Base-by-base conservation (phyloP, 2,888 invertebrate species). In the Eurytoma californica region DNA sequence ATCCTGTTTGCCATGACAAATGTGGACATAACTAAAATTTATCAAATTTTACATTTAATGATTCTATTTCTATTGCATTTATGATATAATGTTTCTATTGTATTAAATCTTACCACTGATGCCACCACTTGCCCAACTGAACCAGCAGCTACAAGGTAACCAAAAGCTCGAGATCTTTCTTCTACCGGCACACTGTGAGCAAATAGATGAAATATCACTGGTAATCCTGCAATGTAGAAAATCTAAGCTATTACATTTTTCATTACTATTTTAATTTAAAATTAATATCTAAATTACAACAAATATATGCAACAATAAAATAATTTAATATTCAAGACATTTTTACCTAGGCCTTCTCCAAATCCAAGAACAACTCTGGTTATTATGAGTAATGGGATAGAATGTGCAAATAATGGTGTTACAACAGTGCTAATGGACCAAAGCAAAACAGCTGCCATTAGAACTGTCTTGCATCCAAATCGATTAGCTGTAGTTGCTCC, bases 91-190 rank as follows among this genome's bases (percentile, higher is more conserved):
- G n/a, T n/a, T n/a, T n/a, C n/a, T n/a, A n/a, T n/a, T n/a, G n/a
- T 47, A 63, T 18, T 53, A 30, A 16, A 72, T 90, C 92, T 91
- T 89, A 94, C 93, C 84, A 95, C 90, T 80, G 95, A 94, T 47
- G 95, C 94, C 30, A 94, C 92, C 51, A 94, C 95, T 90, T 95
- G 95, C 13, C 95, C 95, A 69, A 94, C 93, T n/a, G 94, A 94
- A 57, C 95, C 95, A 77, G 93, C 92, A 16, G 94, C 94, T 61
- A 95, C 92, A 60, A 95, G 90, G 87, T 95, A 95, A 16, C 94
- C 94, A 89, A 95, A 95, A 0, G 95, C 94, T 80, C 94, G 89
- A 3, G 94, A 94, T 80, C 95, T 91, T 87, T 95, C 94, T 86
- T 95, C 94, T 18, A 94, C 92, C 20, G 94, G 94, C 83, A 95